These are phyloP conservation scores for Egretta garzetta DNA, from an alignment of 2,113 vertebrate genomes.

Conservation along the genomic window DNA sequence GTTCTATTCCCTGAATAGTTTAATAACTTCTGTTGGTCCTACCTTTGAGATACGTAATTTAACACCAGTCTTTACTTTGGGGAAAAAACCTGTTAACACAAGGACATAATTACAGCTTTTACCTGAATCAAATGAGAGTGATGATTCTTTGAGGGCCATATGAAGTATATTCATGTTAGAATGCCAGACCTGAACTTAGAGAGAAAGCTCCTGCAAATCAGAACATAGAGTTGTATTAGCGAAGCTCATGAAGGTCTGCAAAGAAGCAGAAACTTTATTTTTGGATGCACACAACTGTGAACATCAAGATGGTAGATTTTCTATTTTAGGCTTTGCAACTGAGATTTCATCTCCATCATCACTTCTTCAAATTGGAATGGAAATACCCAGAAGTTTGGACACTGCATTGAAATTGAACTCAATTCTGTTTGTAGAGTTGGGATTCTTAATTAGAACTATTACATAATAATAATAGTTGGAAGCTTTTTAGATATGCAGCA, in stretches of 20 bases:
- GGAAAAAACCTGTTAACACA: neutral
- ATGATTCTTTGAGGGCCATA: neutral
- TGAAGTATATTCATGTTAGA: neutral
- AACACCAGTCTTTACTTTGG: neutral
- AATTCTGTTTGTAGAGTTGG: neutral
- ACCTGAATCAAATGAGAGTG: neutral
- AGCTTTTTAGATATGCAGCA: neutral
- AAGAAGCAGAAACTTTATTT: neutral
- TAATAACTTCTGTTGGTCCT: neutral
- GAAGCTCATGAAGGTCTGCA: neutral
- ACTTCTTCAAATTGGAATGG: neutral
- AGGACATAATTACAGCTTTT: neutral
- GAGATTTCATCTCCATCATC: neutral
- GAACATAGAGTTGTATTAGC: neutral
- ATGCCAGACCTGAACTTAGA: neutral
- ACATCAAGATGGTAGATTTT: neutral
- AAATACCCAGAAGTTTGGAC: neutral
- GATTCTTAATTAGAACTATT: neutral
- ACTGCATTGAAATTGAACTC: neutral
- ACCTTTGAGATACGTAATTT: neutral
- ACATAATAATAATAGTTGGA: neutral
- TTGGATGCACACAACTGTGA: fast-evolving
- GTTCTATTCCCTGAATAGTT: neutral
- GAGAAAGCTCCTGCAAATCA: neutral
- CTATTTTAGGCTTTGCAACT: neutral